phyloP scores from a whole-genome alignment of 2,888 invertebrate species.

The Patella pellucida region DNA sequence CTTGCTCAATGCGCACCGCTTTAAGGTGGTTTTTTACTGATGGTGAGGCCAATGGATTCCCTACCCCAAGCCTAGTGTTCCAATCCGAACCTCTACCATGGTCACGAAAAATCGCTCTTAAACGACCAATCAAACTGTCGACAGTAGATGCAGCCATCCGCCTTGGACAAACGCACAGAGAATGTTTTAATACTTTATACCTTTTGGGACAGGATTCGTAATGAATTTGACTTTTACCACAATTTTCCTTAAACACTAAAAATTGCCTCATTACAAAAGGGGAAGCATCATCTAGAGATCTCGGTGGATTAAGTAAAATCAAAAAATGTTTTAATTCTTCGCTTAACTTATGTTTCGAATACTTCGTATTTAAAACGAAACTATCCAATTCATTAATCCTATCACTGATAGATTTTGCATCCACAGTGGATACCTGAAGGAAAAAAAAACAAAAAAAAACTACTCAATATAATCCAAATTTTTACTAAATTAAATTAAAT shows the following conservation, averaged over 20 bases:
- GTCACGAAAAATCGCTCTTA: background rate
- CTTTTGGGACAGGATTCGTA: background rate
- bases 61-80: background rate
- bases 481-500: no score
- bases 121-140: background rate
- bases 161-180: background rate
- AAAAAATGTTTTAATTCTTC: background rate
- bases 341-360: background rate
- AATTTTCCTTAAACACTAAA: background rate
- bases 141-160: background rate
- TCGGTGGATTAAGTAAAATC: background rate
- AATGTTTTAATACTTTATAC: background rate
- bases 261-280: background rate
- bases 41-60: background rate
- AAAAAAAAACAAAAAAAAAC: no score
- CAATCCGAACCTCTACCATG: no score
- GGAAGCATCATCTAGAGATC: background rate
- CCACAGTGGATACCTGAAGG: no score
- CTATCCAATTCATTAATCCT: background rate
- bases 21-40: background rate
- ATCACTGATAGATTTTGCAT: no score
- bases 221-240: background rate
- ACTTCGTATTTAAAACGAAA: background rate
- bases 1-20: background rate
- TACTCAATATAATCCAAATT: no score